Percentiles rank a stretch among this genome's conserved stretches.
Conservation (phyloP, 1,140 invertebrate genomes). For the Achroia grisella region DNA sequence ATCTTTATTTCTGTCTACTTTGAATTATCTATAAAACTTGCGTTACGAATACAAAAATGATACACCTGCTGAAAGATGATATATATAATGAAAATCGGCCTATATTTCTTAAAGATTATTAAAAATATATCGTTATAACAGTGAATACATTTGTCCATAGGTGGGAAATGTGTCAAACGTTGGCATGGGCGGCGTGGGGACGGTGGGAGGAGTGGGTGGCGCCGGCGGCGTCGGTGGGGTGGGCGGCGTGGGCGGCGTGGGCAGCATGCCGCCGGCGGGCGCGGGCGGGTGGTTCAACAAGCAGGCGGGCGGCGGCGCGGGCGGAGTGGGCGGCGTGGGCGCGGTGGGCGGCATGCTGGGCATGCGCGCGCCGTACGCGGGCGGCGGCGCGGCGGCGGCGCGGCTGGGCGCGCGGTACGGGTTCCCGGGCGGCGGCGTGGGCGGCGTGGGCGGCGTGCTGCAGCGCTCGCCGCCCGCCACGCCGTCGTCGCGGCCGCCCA, state of each 20-base stretch:
- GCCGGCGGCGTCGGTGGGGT: slow-evolving; percentile 39
- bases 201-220: slow-evolving; percentile 44
- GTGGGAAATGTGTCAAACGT: slow-evolving; percentile 21
- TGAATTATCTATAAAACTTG: too few species aligned
- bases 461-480: slow-evolving; percentile 86
- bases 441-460: slow-evolving; percentile 73
- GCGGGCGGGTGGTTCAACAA: slow-evolving; percentile 18
- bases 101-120: too few species aligned
- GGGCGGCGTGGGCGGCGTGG: slow-evolving; percentile 37
- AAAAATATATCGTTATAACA: too few species aligned
- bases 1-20: too few species aligned
- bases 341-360: slow-evolving; percentile 19
- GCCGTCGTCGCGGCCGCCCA: slow-evolving; percentile 61
- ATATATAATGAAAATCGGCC: too few species aligned
- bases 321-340: slow-evolving; percentile 37
- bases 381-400: slow-evolving; percentile 4
- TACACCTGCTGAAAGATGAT: too few species aligned
- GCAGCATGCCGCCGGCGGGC: slow-evolving; percentile 7
- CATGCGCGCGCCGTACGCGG: slow-evolving; percentile 49
- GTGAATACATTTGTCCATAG: slow-evolving; percentile 20
- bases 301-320: slow-evolving; percentile 26
- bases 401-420: slow-evolving; percentile 43
- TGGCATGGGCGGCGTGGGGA: slow-evolving; percentile 29
- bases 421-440: slow-evolving; percentile 51
- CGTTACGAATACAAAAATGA: too few species aligned